Evolutionary conservation across 37 sponge, comb jelly and placozoan species (phyloP).

Genomic region (Cliona cf. orientalis): DNA sequence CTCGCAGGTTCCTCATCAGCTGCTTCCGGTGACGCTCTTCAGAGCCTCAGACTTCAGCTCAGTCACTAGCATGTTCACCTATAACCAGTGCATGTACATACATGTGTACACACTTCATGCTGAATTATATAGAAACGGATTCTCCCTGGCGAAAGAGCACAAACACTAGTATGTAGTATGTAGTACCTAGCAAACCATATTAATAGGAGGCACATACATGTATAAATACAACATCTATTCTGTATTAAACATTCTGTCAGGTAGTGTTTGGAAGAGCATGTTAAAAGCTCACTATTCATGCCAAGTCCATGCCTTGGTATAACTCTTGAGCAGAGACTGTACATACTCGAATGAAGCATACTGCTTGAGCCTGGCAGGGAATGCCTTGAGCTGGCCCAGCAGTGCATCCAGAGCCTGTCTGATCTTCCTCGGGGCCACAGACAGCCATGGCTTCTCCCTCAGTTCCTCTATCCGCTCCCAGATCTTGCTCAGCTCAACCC

Average conservation of each 20-base stretch:
- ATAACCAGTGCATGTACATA: no score
- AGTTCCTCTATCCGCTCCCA: conserved; percentile 93
- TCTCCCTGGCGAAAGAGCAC: no score
- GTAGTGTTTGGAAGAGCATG: no score
- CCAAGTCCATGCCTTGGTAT: conserved; percentile 94
- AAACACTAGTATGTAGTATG: no score
- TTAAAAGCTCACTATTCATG: no score
- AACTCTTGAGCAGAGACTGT: conserved; percentile 70
- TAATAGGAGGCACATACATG: background rate
- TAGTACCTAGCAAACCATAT: no score
- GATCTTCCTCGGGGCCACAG: conserved; percentile 93
- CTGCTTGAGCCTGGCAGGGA: conserved; percentile 88
- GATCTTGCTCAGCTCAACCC: conserved; percentile 92
- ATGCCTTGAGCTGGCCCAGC: conserved; percentile 73
- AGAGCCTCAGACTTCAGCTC: conserved; percentile 98
- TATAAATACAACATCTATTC: no score
- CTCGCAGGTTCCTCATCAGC: conserved; percentile 82
- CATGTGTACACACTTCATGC: background rate
- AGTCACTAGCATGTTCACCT: conserved; percentile 88
- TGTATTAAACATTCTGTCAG: no score
- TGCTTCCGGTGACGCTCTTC: conserved; percentile 99
- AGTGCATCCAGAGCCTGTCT: conserved; percentile 85
- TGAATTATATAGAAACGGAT: background rate
- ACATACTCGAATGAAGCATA: conserved; percentile 96
- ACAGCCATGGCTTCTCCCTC: conserved; percentile 96